Evolutionary conservation across 2,888 invertebrate genomes (phyloP), one percentile per base, ranked within the genome.

Genomic region (Bugulina stolonifera): DNA sequence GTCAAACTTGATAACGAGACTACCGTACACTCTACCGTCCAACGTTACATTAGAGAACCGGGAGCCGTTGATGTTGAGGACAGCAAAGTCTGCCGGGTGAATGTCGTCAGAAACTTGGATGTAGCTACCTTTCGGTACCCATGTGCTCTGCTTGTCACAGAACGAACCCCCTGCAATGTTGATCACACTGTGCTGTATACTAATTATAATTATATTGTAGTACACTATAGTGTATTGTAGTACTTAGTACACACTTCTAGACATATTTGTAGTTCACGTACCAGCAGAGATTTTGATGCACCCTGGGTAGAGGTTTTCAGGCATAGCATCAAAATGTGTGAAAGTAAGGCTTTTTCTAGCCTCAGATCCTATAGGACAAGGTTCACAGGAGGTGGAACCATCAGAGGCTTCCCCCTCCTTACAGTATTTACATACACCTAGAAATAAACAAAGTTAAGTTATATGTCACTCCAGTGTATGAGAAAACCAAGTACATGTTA

Each of bases 261-360:
- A n/a, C n/a, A n/a, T n/a, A n/a, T n/a, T n/a, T n/a, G n/a, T n/a
- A n/a, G n/a, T n/a, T n/a, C n/a, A n/a, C 64, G 10, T 58, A 32
- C 35, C 35, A 27, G 3, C 69, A 69, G 69, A 3, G n/a, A 35
- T 3, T 25, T 80, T 75, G 2, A 82, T 73, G 75, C 88, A 88
- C 23, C 82, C 79, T 0, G 86, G 80, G 57, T 83, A 78, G 76
- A 88, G 81, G 73, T 83, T 83, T 1, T 81, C 80, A 0, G 87
- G 87, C 77, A 87, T 76, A 25, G 78, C 77, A 34, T 85, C 82
- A 87, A 87, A 88, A 78, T 83, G 81, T 54, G 80, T 79, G 79
- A 85, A 86, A 69, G 84, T 81, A 57, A 86, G 80, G n/a, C 86
- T 86, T 75, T 86, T 86, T 73, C 86, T 85, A 0, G 88, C 87